A percentile compares a stretch with the other conserved stretches of the same genome.
These are phyloP conservation scores for Nomada goodeniana DNA, from an alignment of 2,888 invertebrate species.

Conservation along the genomic window DNA sequence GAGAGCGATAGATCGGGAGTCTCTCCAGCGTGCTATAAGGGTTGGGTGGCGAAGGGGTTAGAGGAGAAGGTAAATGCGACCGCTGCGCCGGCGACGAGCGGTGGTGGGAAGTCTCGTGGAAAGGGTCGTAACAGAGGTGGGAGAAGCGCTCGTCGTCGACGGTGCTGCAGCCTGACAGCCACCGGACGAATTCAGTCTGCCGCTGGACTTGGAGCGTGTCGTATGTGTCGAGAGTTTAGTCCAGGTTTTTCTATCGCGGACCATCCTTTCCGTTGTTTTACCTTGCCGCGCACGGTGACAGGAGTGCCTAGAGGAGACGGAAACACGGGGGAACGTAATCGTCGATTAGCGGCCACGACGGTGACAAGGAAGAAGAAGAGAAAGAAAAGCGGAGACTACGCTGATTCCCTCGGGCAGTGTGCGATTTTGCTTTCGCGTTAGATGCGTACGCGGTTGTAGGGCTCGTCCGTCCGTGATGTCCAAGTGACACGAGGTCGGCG, in stretches of 20 bases:
- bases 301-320: constrained; percentile 4
- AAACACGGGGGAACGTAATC: background rate
- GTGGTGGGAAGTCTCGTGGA: constrained; percentile 35
- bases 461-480: background rate
- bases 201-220: constrained; percentile 77
- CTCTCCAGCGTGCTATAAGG: constrained; percentile 8
- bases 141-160: constrained; percentile 64
- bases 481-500: constrained; percentile 21
- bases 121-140: constrained; percentile 38
- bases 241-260: constrained; percentile 60
- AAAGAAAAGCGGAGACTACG: constrained; percentile 3
- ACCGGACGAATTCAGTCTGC: constrained; percentile 82
- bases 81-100: constrained; percentile 33
- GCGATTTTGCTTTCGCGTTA: background rate
- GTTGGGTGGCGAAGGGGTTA: constrained; percentile 26
- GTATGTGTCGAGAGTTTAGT: constrained; percentile 60
- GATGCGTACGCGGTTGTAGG: too few relatives aligned
- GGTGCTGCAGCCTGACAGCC: constrained; percentile 80
- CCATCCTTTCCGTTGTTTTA: constrained; percentile 44
- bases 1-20: constrained; percentile 39
- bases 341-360: background rate
- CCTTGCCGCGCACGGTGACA: constrained; percentile 15
- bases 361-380: background rate
- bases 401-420: background rate
- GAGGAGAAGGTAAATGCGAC: constrained; percentile 65